These are phyloP conservation scores for Drosophila arizonae DNA, from an alignment of 1,140 invertebrate genomes.

Conservation along the genomic window DNA sequence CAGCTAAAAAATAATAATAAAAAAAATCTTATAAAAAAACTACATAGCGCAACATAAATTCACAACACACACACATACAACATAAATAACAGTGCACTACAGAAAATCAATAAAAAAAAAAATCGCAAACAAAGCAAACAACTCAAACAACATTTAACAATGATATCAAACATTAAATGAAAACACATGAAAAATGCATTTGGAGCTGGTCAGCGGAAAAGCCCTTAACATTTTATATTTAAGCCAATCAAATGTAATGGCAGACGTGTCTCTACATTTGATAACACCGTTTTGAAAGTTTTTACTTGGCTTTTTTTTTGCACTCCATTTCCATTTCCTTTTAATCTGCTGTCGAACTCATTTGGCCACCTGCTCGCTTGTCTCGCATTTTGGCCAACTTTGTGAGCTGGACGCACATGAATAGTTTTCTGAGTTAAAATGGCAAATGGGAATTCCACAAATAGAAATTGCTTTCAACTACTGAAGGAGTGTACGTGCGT, in stretches of 20 bases:
- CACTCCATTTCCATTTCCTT: background rate
- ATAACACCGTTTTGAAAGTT: slow-evolving; percentile 8
- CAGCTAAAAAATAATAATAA: background rate
- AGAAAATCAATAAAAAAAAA: slow-evolving; percentile 17
- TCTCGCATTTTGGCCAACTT: slow-evolving; percentile 15
- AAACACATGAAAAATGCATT: slow-evolving; percentile 8
- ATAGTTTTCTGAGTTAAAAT: slow-evolving; percentile 36
- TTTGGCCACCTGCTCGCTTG: slow-evolving; percentile 22
- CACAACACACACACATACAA: slow-evolving; percentile 19
- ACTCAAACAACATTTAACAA: slow-evolving; percentile 3
- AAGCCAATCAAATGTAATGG: slow-evolving; percentile 2
- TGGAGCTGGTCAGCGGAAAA: slow-evolving; percentile 5
- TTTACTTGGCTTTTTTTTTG: background rate
- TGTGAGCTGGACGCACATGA: slow-evolving; percentile 14
- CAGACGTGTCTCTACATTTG: slow-evolving; percentile 2
- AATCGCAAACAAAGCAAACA: background rate
- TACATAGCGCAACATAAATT: slow-evolving; percentile 16
- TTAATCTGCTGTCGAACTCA: slow-evolving; percentile 1
- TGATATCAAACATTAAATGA: slow-evolving; percentile 7
- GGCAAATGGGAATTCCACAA: slow-evolving; percentile 25
- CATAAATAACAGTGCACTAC: slow-evolving; percentile 18
- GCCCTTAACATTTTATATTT: slow-evolving; percentile 10
- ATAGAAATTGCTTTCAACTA: slow-evolving; percentile 32
- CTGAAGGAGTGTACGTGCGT: slow-evolving; percentile 3
- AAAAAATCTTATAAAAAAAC: slow-evolving; percentile 33